Base-by-base conservation (phyloP, 2,888 invertebrate genomes). In the Acleris literana region DNA sequence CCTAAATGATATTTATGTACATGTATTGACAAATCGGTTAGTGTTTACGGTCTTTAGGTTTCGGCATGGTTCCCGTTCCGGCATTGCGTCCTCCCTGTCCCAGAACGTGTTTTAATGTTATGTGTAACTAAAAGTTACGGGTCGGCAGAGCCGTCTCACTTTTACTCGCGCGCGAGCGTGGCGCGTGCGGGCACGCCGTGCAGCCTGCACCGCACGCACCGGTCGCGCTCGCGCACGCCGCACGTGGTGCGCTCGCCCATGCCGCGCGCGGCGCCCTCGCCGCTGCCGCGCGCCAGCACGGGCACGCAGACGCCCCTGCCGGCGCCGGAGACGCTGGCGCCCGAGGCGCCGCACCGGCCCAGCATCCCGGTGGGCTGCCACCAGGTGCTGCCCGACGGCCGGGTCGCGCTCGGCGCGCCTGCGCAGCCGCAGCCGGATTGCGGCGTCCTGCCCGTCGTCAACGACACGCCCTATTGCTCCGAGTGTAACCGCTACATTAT, bases 401-500 rank as follows among this genome's bases (percentile, higher is more conserved):
- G 87, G 87, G 85, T 87, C 80, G 91, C 88, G 87, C 89, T 84
- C 75, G 92, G 87, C 79, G 85, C 87, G 70, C 83, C 85, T 60
- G 79, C 82, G 17, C 82, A 83, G 52, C 75, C 79, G 43, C 75
- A 71, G 74, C 80, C 70, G 65, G 57, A 78, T 80, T 75, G 80
- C 71, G 85, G 81, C 71, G 75, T 82, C 69, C 85, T 84, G 78
- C 88, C 88, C 72, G 87, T 93, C 78, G 91, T 94, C 88, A 88
- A 90, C 91, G 91, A 94, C 82, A 92, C 94, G 75, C 94, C 95
- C 68, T 92, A 93, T 87, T 98, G 98, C 94, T 95, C 95, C 83
- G 96, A 96, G 83, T 98, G 98, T 94, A 96, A 96, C 92, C 94
- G 96, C 88, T 94, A 96, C 84, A 97, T 97, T 89, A 96, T 96